phyloP scores from a whole-genome alignment of 2,113 vertebrate species.

The Callochromis pleurospilus region DNA sequence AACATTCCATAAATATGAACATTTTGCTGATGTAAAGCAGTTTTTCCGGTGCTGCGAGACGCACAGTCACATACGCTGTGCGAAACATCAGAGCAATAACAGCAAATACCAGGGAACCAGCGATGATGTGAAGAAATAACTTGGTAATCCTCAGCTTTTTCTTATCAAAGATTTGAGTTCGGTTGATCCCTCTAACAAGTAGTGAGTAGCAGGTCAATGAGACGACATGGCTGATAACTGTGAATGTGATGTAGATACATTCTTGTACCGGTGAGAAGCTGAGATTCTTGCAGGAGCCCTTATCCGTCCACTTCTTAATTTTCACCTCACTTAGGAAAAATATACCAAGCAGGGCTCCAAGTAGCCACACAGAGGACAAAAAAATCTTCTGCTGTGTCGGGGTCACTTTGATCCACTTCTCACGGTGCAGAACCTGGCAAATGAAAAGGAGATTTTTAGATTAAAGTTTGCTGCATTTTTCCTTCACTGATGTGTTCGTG shows the following conservation, averaged over 20 bases:
- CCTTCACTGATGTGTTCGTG: neutral
- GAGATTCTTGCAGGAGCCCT: neutral
- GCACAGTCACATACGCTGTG: neutral
- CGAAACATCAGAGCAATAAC: neutral
- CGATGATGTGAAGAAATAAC: neutral
- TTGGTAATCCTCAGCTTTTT: neutral
- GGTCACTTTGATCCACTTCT: neutral
- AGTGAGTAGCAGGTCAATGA: neutral
- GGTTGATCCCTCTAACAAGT: neutral
- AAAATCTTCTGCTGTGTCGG: neutral
- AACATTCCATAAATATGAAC: neutral
- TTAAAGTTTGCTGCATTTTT: neutral
- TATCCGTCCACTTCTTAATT: accelerated
- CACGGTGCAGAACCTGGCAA: neutral
- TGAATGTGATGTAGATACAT: neutral
- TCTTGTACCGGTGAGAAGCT: neutral
- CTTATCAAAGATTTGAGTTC: neutral
- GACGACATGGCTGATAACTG: neutral
- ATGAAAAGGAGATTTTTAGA: neutral
- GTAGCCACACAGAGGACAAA: neutral
- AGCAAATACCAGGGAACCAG: neutral
- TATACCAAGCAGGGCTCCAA: neutral
- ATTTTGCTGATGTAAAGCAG: neutral
- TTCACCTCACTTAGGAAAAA: neutral
- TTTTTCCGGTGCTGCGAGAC: neutral